These are phyloP conservation scores for Loxodonta africana DNA, from an alignment of 2,113 vertebrate genomes.

Conservation along the genomic window DNA sequence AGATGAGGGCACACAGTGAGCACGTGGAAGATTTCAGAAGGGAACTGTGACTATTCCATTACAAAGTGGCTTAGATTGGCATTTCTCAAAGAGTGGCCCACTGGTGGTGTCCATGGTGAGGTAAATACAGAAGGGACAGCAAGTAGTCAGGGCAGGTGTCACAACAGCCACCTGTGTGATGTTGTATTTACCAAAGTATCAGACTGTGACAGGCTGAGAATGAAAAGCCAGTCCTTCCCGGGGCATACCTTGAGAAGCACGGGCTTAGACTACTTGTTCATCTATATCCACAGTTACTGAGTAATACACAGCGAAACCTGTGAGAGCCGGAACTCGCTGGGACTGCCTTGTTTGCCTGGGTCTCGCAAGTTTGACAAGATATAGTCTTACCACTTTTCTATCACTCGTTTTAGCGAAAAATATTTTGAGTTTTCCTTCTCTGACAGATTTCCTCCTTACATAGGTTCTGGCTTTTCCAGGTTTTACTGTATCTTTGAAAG, in stretches of 20 bases:
- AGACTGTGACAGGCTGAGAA: background rate
- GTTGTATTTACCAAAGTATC: background rate
- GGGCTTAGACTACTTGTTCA: background rate
- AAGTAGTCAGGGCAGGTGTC: background rate
- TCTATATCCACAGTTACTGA: background rate
- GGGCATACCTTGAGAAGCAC: background rate
- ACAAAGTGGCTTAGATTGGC: background rate
- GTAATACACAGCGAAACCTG: background rate
- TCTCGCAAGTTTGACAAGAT: background rate
- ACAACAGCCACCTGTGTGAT: rapidly evolving
- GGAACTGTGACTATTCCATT: background rate
- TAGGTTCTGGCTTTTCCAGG: background rate
- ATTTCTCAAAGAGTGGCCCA: background rate
- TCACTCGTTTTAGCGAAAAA: background rate
- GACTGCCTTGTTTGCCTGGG: background rate
- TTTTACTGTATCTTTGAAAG: background rate
- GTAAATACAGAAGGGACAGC: background rate
- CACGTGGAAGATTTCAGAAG: background rate
- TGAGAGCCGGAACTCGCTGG: background rate
- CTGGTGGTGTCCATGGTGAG: background rate
- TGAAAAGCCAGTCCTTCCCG: background rate
- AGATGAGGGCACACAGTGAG: background rate
- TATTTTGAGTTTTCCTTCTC: background rate
- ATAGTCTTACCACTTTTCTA: background rate
- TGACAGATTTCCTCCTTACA: background rate